A percentile compares a stretch with the other conserved stretches of the same genome.
These are phyloP conservation scores for Hesperophylax magnus DNA, from an alignment of 1,140 invertebrate species.

Conservation along the genomic window DNA sequence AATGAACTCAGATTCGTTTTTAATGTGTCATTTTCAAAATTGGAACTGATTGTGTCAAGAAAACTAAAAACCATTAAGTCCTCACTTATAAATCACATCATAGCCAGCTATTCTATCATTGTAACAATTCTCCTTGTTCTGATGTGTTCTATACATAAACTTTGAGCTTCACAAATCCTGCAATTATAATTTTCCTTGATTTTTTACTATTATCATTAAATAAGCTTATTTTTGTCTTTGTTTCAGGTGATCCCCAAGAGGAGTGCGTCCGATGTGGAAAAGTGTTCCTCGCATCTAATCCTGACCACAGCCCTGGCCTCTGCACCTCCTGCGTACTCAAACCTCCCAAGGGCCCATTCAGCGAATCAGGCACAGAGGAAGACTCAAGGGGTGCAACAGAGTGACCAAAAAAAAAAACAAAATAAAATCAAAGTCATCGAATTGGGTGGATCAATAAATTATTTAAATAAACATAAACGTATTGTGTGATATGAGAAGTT, in stretches of 20 bases:
- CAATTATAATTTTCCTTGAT: too few species aligned
- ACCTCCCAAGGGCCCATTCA: slow-evolving; percentile 52
- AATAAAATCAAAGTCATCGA: not conserved
- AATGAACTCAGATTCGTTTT: too few species aligned
- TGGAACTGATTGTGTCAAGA: too few species aligned
- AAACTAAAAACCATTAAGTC: too few species aligned
- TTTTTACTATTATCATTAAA: too few species aligned
- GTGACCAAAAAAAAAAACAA: slow-evolving; percentile 46
- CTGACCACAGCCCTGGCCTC: slow-evolving; percentile 57
- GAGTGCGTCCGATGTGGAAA: slow-evolving; percentile 66
- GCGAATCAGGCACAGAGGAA: slow-evolving; percentile 60
- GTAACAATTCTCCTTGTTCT: too few species aligned
- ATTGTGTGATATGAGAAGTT: slow-evolving; percentile 28
- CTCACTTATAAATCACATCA: too few species aligned
- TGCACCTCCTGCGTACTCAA: slow-evolving; percentile 57
- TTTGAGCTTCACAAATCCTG: too few species aligned
- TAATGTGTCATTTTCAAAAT: too few species aligned
- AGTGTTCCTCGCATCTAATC: slow-evolving; percentile 59
- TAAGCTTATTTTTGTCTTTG: slow-evolving; percentile 3
- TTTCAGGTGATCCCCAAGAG: slow-evolving; percentile 65
- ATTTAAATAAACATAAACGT: not conserved
- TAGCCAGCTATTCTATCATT: too few species aligned
- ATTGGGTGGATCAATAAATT: too few species aligned
- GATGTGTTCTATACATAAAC: too few species aligned
- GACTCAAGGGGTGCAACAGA: slow-evolving; percentile 57